Conservation (phyloP, 2,113 vertebrate genomes). For the Leptodactylus fuscus region DNA sequence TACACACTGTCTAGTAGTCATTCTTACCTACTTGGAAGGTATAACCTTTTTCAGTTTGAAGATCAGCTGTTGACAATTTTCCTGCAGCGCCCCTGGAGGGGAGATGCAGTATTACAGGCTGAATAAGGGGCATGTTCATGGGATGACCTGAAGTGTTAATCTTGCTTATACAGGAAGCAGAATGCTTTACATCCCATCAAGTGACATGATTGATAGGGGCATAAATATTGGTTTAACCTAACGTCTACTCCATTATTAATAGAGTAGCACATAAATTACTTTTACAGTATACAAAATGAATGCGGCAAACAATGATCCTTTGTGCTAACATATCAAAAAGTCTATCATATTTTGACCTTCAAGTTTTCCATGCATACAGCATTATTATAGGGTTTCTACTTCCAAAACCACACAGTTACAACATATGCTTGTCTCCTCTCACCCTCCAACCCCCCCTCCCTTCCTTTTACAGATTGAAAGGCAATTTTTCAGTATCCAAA, state of each 20-base stretch:
- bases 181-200: too few species aligned
- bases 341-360: background rate
- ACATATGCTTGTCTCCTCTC: background rate
- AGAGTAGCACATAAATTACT: background rate
- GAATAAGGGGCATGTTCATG: too few species aligned
- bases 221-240: background rate
- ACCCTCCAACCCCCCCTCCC: too few species aligned
- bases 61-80: background rate
- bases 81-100: too few species aligned
- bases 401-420: conserved; percentile 17
- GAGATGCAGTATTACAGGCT: too few species aligned
- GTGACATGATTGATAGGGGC: background rate
- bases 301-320: background rate
- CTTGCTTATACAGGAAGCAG: too few species aligned
- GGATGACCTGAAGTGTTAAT: too few species aligned
- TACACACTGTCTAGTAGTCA: background rate
- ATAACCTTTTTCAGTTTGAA: background rate
- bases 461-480: background rate
- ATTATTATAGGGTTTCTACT: conserved; percentile 1
- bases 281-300: background rate
- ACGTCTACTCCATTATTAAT: background rate
- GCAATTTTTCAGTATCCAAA: conserved; percentile 11
- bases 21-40: background rate
- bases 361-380: background rate
- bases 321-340: background rate